Percentiles rank a stretch among this genome's conserved stretches.
phyloP scores from a whole-genome alignment of 2,888 invertebrate species.

The Cosmia trapezina region DNA sequence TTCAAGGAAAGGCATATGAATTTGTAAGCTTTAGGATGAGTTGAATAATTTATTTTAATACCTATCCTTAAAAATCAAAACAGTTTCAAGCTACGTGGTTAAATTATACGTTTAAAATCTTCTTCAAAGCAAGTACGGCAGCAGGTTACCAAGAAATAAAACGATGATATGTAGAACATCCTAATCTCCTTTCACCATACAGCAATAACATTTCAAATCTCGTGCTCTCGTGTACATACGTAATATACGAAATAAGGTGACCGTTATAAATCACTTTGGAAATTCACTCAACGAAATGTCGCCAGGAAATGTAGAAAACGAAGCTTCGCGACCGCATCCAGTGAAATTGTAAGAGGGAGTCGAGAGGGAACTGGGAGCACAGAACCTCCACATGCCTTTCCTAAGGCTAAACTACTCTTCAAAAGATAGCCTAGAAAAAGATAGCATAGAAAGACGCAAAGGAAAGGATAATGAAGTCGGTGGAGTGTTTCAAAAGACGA shows the following conservation, averaged over 20 bases:
- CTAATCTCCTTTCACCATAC: slow-evolving; percentile 45
- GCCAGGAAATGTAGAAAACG: slow-evolving; percentile 58
- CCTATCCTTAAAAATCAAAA: too few species aligned
- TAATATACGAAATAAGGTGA: slow-evolving; percentile 51
- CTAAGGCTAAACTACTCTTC: slow-evolving; percentile 61
- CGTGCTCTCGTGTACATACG: slow-evolving; percentile 31
- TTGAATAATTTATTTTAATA: slow-evolving; percentile 7
- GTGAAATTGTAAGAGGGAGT: slow-evolving; percentile 50
- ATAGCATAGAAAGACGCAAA: too few species aligned
- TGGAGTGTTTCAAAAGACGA: slow-evolving; percentile 62
- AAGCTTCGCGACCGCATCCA: slow-evolving; percentile 50
- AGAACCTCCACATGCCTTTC: slow-evolving; percentile 48
- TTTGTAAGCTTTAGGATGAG: slow-evolving; percentile 14
- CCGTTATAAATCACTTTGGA: slow-evolving; percentile 62
- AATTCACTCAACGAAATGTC: slow-evolving; percentile 61
- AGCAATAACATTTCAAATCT: slow-evolving; percentile 57
- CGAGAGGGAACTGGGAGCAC: slow-evolving; percentile 38
- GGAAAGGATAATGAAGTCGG: slow-evolving; percentile 66
- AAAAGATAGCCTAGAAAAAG: slow-evolving; percentile 62
- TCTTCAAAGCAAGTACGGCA: neutral
- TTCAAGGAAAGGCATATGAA: slow-evolving; percentile 24
- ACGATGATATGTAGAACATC: slow-evolving; percentile 21
- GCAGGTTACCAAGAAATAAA: slow-evolving; percentile 26
- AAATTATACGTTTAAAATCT: neutral
- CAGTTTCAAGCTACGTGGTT: neutral